Evolutionary conservation across 2,113 vertebrate species (phyloP).

Genomic region (Notothenia rossii): DNA sequence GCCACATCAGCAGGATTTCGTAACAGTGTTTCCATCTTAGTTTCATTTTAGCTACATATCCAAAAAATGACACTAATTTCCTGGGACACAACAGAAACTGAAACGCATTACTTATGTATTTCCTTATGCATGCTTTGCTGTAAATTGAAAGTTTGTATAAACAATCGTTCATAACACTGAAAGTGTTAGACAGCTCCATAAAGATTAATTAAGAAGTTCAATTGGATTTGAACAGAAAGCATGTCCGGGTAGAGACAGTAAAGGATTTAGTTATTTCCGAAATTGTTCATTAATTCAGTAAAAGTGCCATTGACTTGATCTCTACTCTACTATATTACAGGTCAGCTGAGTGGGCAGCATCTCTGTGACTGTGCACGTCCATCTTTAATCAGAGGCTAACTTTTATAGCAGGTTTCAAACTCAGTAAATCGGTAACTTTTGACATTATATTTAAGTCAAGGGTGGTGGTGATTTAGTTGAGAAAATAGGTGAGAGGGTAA

Average conservation of each 20-base stretch:
- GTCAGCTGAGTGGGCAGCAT: background rate
- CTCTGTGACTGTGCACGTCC: background rate
- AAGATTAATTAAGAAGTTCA: background rate
- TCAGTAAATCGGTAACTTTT: background rate
- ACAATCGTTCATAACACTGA: background rate
- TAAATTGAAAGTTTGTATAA: background rate
- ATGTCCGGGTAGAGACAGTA: background rate
- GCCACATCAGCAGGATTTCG: background rate
- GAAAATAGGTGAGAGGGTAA: conserved; percentile 24
- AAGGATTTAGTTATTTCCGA: background rate
- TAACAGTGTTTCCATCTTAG: background rate
- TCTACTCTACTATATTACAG: no score
- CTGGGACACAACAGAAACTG: background rate
- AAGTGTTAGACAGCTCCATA: background rate
- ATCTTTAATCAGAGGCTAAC: conserved; percentile 19
- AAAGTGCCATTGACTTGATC: background rate
- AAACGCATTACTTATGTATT: background rate
- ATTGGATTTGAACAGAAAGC: background rate
- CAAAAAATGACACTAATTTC: background rate
- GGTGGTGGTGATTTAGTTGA: conserved; percentile 13
- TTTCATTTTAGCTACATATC: background rate
- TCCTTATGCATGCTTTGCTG: background rate
- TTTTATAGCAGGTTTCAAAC: conserved; percentile 16
- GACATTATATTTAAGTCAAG: background rate
- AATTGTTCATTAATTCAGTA: background rate